Base-by-base conservation (phyloP, 2,797 vertebrate genomes). In the Pipistrellus kuhlii region DNA sequence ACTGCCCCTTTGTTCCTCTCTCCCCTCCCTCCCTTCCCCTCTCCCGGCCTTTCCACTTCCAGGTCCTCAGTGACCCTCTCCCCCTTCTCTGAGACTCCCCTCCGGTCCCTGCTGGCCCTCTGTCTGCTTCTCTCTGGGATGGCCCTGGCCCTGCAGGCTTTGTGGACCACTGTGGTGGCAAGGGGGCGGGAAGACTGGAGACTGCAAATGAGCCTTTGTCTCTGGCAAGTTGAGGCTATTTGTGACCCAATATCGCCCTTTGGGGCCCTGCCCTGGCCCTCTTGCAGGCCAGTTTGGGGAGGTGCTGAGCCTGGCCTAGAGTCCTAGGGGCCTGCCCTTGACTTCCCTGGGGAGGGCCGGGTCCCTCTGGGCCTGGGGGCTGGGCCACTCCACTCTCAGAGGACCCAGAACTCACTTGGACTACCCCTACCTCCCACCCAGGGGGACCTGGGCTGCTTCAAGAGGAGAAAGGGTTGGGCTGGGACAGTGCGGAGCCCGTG, bases 161-260 rank as follows among this genome's bases (percentile, higher is more conserved):
- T 1, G 0, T 3, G 32, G 71, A 80, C 38, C 55, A 8, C 25
- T 51, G 25, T 93, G 68, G 76, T 20, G 57, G 44, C 2, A 8
- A 89, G 72, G 76, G 68, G 71, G 76, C 51, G 1, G 14, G 81
- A 95, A 85, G 59, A 38, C 25, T 72, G 30, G 51, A 95, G 53
- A 68, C 76, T 51, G 27, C 64, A 77, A 87, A 59, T 82, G 83
- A 94, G 66, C 20, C 73, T 78, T 62, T 73, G 90, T 95, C 69
- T 32, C 72, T 69, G 88, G 72, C 71, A 78, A 91, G 72, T 85
- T 2, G 5, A 51, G 80, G 69, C 84, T 96, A 93, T 94, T 89
- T 96, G 94, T 95, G 96, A 95, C 82, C 41, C 3, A 25, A 46
- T 44, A 12, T 23, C 27, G 46, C 59, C 73, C 78, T 53, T 48